Conservation (phyloP, 2,797 vertebrate genomes). For the Sebastiscus albofasciatus region DNA sequence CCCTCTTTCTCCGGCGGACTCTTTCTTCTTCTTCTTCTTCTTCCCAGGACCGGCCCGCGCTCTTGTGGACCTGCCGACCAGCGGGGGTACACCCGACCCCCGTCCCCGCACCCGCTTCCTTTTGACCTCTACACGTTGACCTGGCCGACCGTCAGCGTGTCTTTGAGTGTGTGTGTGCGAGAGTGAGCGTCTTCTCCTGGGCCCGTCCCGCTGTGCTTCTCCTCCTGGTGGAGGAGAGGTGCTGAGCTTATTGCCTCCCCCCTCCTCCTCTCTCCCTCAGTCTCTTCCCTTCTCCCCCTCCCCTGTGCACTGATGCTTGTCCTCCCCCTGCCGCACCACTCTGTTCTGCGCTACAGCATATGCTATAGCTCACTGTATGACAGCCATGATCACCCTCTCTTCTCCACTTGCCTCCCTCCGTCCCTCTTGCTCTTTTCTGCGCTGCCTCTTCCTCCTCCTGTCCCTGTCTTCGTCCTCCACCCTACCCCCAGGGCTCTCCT, state of each 20-base stretch:
- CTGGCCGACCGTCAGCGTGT: constrained; percentile 25
- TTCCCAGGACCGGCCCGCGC: constrained; percentile 40
- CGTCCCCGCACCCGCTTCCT: constrained; percentile 45
- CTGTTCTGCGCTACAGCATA: constrained; percentile 78
- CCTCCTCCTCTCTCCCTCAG: constrained; percentile 25
- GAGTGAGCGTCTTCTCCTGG: constrained; percentile 62
- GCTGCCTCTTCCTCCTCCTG: constrained; percentile 30
- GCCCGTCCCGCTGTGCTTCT: constrained; percentile 61
- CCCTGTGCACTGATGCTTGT: constrained; percentile 72
- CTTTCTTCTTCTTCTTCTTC: constrained; percentile 16
- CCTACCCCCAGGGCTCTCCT: constrained; percentile 73
- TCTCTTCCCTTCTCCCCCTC: constrained; percentile 48
- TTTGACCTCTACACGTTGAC: constrained; percentile 71
- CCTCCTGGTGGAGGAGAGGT: constrained; percentile 64
- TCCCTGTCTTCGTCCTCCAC: constrained; percentile 61
- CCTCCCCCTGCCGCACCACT: constrained; percentile 79
- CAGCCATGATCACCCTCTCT: constrained; percentile 75
- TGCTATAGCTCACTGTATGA: constrained; percentile 81
- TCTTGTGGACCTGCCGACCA: constrained; percentile 9
- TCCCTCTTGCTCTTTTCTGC: constrained; percentile 36
- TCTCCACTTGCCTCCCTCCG: constrained; percentile 48
- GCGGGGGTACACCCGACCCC: constrained; percentile 19
- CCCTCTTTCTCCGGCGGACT: constrained; percentile 20
- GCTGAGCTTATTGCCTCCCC: constrained; percentile 66
- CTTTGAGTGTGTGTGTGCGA: constrained; percentile 26